A percentile compares a stretch with the other conserved stretches of the same genome.
These are phyloP conservation scores for Drosophila nr. perissopoda DNA, from an alignment of 2,888 invertebrate species.

Conservation along the genomic window DNA sequence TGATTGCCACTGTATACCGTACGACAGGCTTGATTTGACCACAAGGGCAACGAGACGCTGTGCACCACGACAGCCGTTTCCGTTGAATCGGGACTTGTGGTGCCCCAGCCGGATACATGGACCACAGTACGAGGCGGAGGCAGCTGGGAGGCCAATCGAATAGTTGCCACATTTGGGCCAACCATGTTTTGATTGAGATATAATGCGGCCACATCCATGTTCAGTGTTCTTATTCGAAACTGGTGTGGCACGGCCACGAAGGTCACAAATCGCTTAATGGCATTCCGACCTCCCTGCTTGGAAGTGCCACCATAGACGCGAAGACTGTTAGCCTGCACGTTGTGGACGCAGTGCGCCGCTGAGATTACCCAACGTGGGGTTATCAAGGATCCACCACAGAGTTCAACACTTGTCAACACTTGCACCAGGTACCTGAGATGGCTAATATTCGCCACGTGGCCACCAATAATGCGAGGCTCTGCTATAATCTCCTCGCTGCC, in stretches of 20 bases:
- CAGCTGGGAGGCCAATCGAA: slow-evolving; percentile 51
- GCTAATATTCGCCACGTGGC: slow-evolving; percentile 42
- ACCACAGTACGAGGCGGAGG: slow-evolving; percentile 57
- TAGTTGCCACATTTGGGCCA: slow-evolving; percentile 65
- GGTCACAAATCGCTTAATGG: slow-evolving; percentile 34
- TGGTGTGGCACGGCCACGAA: slow-evolving; percentile 44
- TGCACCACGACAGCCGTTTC: slow-evolving; percentile 54
- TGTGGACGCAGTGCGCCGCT: slow-evolving; percentile 70
- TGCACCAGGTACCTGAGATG: slow-evolving; percentile 66
- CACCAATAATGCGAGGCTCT: slow-evolving; percentile 66
- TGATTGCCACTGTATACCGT: slow-evolving; percentile 43
- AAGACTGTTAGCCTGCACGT: slow-evolving; percentile 27
- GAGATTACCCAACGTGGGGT: slow-evolving; percentile 69
- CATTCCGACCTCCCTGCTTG: slow-evolving; percentile 37
- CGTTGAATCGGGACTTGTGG: slow-evolving; percentile 23
- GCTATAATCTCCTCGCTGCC: slow-evolving; percentile 6
- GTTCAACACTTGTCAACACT: slow-evolving; percentile 32
- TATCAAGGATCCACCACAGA: slow-evolving; percentile 64
- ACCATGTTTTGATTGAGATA: slow-evolving; percentile 50
- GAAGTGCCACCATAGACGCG: slow-evolving; percentile 63
- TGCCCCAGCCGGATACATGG: slow-evolving; percentile 72
- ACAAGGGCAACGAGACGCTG: slow-evolving; percentile 57
- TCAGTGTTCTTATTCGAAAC: slow-evolving; percentile 60
- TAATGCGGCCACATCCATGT: slow-evolving; percentile 74
- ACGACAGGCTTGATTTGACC: slow-evolving; percentile 49